Evolutionary conservation across 1,140 invertebrate species (phyloP).

Genomic region (Temnothorax longispinosus): DNA sequence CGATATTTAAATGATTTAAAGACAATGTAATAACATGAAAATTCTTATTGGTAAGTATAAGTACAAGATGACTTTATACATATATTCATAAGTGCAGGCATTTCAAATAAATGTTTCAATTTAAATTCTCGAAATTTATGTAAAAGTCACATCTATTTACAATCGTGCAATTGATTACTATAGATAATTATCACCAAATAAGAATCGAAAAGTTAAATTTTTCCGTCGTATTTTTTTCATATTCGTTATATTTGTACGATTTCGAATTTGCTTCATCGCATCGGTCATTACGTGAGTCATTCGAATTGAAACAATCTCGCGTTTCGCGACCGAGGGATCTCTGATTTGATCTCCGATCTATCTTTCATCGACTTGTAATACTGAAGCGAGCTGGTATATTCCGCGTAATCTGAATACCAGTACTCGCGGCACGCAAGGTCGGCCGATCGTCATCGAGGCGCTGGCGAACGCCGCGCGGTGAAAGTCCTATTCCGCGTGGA

Average conservation of each 20-base stretch:
- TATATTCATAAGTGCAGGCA: background rate
- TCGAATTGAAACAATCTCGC: background rate
- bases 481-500: slow-evolving; percentile 68
- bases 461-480: slow-evolving; percentile 69
- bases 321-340: background rate
- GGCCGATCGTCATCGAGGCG: slow-evolving; percentile 67
- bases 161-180: background rate
- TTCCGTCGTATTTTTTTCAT: background rate
- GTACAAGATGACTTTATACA: background rate
- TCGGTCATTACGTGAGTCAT: background rate
- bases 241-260: background rate
- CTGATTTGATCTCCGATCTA: background rate
- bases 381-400: slow-evolving; percentile 11
- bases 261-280: background rate
- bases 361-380: background rate
- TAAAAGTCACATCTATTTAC: background rate
- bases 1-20: background rate
- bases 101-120: background rate
- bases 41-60: background rate
- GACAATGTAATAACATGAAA: background rate
- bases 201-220: background rate
- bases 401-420: slow-evolving; percentile 67
- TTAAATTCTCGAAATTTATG: background rate
- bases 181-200: background rate
- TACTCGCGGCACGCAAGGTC: slow-evolving; percentile 74